Evolutionary conservation across 2,113 vertebrate genomes (phyloP), one percentile per base, ranked within the genome.

Genomic region (Pao palembangensis): DNA sequence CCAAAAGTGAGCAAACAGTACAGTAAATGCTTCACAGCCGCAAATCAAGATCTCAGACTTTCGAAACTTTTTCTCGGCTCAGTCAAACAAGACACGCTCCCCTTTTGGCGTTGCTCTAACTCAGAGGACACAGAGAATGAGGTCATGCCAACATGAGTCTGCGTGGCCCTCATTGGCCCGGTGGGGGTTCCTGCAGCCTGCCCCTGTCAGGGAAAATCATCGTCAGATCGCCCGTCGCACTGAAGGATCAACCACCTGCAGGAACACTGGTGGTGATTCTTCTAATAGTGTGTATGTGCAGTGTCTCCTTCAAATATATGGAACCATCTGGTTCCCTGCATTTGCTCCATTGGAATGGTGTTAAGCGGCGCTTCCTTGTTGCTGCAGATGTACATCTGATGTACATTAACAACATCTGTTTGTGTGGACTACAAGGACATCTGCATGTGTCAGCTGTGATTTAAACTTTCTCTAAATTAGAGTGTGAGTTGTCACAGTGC

Each of bases 171-270:
- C 10, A 16, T 20, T 51, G 38, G 41, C 55, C 80, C 72, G 6
- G 20, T 3, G 52, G 57, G 71, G 68, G 50, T 58, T 44, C 71
- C 51, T 10, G 55, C 56, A 69, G 82, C 79, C 62, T 61, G 57
- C 48, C 61, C 55, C 15, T 76, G 84, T 85, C 85, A 76, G 58
- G 59, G 68, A 44, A 6, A 14, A 86, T 87, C 72, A 79, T 65
- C 76, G 50, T 69, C 61, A 61, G 71, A 50, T 43, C 63, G 56
- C 75, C 65, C 54, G 51, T 66, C 60, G 25, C 61, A 71, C 61
- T 55, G 64, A 50, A 67, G 57, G 63, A 60, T 51, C 57, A 71
- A 76, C 64, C 79, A 84, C 83, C 81, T 87, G 83, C 80, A 87
- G 87, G 70, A 77, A 41, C 59, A 69, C 76, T 73, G 17, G 73